These are phyloP conservation scores for Bicyclus anynana DNA, from an alignment of 1,140 invertebrate species.

Conservation along the genomic window DNA sequence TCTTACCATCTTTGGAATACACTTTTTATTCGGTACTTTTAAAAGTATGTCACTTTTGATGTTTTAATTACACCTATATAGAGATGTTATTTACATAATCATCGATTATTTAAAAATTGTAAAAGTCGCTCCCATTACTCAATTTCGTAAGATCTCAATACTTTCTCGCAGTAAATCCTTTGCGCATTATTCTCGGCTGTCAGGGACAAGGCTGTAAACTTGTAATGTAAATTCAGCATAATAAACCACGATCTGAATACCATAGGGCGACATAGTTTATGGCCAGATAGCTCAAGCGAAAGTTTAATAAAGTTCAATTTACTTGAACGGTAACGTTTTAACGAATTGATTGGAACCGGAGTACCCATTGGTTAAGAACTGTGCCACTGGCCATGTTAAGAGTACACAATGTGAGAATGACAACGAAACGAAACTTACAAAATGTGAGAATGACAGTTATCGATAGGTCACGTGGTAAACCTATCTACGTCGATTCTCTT, in stretches of 20 bases:
- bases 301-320: conserved; percentile 10
- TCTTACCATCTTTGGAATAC: too few species aligned
- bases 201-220: conserved; percentile 20
- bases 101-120: not conserved
- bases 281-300: conserved; percentile 21
- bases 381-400: too few species aligned
- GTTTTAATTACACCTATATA: too few species aligned
- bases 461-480: too few species aligned
- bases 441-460: too few species aligned
- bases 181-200: conserved; percentile 17
- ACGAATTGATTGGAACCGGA: not conserved
- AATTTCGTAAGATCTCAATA: conserved; percentile 3
- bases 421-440: too few species aligned
- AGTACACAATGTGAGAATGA: too few species aligned
- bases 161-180: conserved; percentile 26
- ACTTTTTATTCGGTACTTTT: too few species aligned
- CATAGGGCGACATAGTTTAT: conserved; percentile 15
- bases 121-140: conserved; percentile 1
- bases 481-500: too few species aligned
- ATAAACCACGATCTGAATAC: conserved; percentile 26
- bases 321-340: not conserved
- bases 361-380: too few species aligned
- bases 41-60: too few species aligned
- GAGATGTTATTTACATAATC: not conserved
- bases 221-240: conserved; percentile 23